Evolutionary conservation across 2,888 invertebrate species (phyloP).

Genomic region (Morpho helenor): DNA sequence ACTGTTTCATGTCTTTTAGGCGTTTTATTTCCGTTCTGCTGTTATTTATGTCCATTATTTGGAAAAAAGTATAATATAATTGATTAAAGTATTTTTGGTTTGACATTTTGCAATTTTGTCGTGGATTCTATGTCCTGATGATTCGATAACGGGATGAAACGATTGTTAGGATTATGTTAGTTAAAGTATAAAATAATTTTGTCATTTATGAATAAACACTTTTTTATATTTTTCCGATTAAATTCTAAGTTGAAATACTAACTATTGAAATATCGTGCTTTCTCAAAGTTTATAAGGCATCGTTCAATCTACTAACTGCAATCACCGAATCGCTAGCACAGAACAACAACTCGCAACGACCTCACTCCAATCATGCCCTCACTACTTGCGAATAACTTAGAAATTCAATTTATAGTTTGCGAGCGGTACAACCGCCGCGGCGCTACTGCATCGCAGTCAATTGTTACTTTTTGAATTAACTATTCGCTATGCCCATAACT

Average conservation of each 20-base stretch:
- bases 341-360: conserved; percentile 62
- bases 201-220: no score
- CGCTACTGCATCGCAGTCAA: neutral
- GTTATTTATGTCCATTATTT: neutral
- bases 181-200: no score
- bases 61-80: neutral
- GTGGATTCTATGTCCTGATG: no score
- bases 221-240: neutral
- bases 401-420: conserved; percentile 67
- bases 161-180: no score
- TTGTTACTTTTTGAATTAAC: no score
- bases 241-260: neutral
- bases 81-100: no score
- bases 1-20: conserved; percentile 20
- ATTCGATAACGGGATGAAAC: no score
- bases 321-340: conserved; percentile 46
- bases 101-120: no score
- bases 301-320: conserved; percentile 23
- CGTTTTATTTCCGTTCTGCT: conserved; percentile 13
- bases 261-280: neutral
- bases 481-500: no score
- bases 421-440: conserved; percentile 34
- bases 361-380: conserved; percentile 64
- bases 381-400: conserved; percentile 68
- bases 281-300: conserved; percentile 1